Percentiles rank a stretch among this genome's conserved stretches.
These are phyloP conservation scores for Nothoprocta pentlandii DNA, from an alignment of 2,113 vertebrate genomes.

Conservation along the genomic window DNA sequence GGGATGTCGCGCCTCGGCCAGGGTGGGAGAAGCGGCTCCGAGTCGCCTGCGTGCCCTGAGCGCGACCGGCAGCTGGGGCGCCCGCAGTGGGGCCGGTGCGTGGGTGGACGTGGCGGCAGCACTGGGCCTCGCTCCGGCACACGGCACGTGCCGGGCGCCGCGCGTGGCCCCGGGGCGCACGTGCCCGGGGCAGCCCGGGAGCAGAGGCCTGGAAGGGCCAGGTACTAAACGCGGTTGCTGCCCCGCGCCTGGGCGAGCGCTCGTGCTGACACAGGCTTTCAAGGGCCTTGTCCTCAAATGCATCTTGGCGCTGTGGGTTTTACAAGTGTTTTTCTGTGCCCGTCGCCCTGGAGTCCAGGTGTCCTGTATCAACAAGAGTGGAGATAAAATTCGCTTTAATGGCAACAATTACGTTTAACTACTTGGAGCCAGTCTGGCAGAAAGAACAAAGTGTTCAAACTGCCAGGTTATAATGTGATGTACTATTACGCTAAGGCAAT, in stretches of 20 bases:
- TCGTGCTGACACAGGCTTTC: neutral
- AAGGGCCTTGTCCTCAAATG: neutral
- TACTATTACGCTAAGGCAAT: neutral
- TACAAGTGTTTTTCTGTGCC: neutral
- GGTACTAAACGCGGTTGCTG: neutral
- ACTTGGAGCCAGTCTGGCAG: neutral
- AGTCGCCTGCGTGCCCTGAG: no score
- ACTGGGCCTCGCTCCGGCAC: no score
- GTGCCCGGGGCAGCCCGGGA: neutral
- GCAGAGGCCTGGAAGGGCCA: neutral
- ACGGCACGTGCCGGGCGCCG: rapidly evolving
- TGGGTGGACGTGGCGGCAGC: no score
- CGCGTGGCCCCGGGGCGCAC: rapidly evolving
- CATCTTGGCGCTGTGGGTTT: neutral
- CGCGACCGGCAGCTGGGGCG: no score
- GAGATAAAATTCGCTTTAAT: neutral
- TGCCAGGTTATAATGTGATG: neutral
- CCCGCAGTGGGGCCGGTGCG: no score
- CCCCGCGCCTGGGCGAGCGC: neutral
- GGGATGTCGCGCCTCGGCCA: no score
- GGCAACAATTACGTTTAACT: neutral
- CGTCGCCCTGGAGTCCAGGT: neutral
- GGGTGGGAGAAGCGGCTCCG: no score
- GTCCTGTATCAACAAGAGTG: neutral
- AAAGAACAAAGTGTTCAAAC: constrained; percentile 29